A percentile compares a stretch with the other conserved stretches of the same genome.
Evolutionary conservation across 2,888 invertebrate genomes (phyloP).

Genomic region (Eumerus sabulonum): DNA sequence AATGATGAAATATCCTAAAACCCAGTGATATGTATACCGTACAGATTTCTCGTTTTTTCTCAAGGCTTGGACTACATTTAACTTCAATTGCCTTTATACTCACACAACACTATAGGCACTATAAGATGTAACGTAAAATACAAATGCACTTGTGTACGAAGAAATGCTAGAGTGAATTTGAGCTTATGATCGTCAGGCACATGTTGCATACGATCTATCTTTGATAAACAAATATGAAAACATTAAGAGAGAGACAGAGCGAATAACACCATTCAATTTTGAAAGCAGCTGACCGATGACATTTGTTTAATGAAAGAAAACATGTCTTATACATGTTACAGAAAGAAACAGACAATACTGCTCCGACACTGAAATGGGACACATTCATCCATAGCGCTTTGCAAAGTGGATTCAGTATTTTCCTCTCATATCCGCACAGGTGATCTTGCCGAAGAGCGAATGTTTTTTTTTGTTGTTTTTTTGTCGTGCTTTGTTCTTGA

Average conservation of each 20-base stretch:
- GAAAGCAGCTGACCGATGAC: constrained; percentile 62
- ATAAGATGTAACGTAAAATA: too few relatives aligned
- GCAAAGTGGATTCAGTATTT: constrained; percentile 18
- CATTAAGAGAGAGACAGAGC: constrained; percentile 38
- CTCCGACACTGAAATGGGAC: background rate
- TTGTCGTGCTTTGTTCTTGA: constrained; percentile 3
- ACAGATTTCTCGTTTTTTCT: too few relatives aligned
- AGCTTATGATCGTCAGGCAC: constrained; percentile 8
- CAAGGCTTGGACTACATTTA: too few relatives aligned
- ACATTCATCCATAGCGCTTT: constrained; percentile 34
- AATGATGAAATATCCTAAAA: too few relatives aligned
- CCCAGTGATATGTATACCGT: too few relatives aligned
- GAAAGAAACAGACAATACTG: constrained; percentile 23
- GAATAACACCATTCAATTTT: background rate
- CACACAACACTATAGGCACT: too few relatives aligned
- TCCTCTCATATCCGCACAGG: constrained; percentile 22
- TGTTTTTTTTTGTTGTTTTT: constrained; percentile 3
- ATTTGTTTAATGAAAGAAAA: constrained; percentile 32
- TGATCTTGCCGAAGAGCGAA: constrained; percentile 29
- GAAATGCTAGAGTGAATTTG: too few relatives aligned
- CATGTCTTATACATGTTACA: background rate
- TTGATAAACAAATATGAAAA: constrained; percentile 45
- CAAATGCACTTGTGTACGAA: too few relatives aligned
- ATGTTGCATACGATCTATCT: constrained; percentile 32
- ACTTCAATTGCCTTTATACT: too few relatives aligned